Conservation (phyloP, 2,888 invertebrate species). For the Tribolium freemani region DNA sequence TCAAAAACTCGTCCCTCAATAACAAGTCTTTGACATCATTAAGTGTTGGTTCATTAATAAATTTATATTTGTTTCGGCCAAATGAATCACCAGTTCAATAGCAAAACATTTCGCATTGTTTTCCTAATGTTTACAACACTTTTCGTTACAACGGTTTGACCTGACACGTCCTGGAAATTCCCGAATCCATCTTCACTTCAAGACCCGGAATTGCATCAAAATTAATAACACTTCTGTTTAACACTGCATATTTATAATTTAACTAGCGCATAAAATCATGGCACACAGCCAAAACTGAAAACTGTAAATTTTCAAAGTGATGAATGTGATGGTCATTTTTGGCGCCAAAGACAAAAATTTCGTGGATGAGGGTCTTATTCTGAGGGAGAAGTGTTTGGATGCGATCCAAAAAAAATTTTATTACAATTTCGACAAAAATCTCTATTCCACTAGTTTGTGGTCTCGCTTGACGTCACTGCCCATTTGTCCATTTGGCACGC, state of each 20-base stretch:
- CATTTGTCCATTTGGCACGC: neutral
- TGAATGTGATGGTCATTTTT: constrained; percentile 15
- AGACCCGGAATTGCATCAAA: constrained; percentile 17
- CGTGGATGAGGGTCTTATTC: neutral
- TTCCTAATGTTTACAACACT: too few species aligned
- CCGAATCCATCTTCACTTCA: neutral
- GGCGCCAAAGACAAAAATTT: neutral
- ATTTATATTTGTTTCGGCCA: too few species aligned
- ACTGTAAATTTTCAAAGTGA: constrained; percentile 23
- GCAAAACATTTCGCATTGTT: too few species aligned
- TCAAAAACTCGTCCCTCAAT: too few species aligned
- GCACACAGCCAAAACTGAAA: constrained; percentile 14
- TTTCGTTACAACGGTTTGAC: neutral
- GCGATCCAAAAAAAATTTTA: too few species aligned
- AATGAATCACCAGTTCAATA: too few species aligned
- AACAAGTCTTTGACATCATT: too few species aligned
- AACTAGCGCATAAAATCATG: constrained; percentile 4
- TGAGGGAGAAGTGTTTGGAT: neutral
- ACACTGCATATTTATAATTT: constrained; percentile 23
- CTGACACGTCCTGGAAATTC: neutral
- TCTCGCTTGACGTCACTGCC: neutral
- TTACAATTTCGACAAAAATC: too few species aligned
- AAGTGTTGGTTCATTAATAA: too few species aligned
- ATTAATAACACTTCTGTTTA: constrained; percentile 20
- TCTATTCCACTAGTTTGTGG: too few species aligned